Conservation (phyloP, 2,888 invertebrate genomes). For the Andrena bucephala region DNA sequence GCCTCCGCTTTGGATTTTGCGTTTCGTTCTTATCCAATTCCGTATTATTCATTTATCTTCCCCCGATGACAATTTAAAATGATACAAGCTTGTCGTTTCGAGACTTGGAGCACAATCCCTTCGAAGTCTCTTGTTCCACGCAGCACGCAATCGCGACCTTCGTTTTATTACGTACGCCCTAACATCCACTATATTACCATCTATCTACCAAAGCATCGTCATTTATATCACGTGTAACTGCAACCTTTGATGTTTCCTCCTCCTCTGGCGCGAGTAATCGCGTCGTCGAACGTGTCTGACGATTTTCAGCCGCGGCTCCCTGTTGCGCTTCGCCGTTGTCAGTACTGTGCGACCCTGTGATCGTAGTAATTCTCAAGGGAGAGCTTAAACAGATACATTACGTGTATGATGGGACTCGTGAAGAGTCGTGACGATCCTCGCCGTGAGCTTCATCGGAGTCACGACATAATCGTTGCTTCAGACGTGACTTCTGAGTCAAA, state of each 20-base stretch:
- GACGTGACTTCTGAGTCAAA: conserved; percentile 72
- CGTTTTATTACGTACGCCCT: conserved; percentile 29
- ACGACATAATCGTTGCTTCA: conserved; percentile 68
- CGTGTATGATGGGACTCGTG: conserved; percentile 64
- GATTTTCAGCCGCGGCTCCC: conserved; percentile 38
- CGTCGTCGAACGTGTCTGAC: conserved; percentile 33
- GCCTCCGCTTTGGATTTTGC: no score
- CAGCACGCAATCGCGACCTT: conserved; percentile 16
- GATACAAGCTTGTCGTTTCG: conserved; percentile 4
- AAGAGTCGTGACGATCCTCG: conserved; percentile 71
- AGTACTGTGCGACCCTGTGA: conserved; percentile 44
- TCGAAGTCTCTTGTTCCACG: conserved; percentile 24
- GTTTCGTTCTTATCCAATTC: no score
- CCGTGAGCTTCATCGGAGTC: conserved; percentile 70
- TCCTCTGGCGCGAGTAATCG: neutral
- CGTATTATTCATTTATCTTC: neutral
- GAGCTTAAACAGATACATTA: conserved; percentile 33
- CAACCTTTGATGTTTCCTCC: conserved; percentile 19
- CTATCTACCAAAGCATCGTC: conserved; percentile 41
- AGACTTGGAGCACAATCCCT: neutral
- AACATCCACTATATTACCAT: conserved; percentile 30
- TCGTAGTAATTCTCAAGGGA: conserved; percentile 61
- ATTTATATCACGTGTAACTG: conserved; percentile 50
- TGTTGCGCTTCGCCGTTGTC: conserved; percentile 23
- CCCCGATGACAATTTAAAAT: neutral